Evolutionary conservation across 2,797 vertebrate species (phyloP), one percentile per base, ranked within the genome.

Genomic region (Octomys mimax): DNA sequence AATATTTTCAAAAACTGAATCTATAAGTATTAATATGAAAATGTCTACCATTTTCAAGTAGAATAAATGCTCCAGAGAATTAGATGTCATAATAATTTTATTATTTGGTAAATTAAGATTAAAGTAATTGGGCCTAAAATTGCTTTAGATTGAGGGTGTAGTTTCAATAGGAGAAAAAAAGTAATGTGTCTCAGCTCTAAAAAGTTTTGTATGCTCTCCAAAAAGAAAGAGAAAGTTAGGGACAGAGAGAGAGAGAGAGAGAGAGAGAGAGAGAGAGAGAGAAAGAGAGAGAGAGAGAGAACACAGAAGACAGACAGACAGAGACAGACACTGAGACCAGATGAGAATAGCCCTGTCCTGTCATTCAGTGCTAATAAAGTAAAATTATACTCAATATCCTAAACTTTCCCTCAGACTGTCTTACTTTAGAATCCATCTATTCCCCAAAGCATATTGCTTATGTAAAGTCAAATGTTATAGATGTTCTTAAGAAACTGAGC

Each of bases 51-150:
- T 89, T 21, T 89, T 92, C 46, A 92, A 81, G 22, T 78, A 22
- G 21, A 33, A 52, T 68, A 95, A 91, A 81, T 92, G 62, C 62
- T 92, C 0, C 70, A 8, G 87, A 68, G 57, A 94, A 92, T 92
- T 92, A 88, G 57, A 39, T 66, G 68, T 92, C 96, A 92, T 82
- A 91, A 24, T 94, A 88, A 91, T 96, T 97, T 97, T 96, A 87
- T 19, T 78, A 9, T 90, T 93, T 95, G 42, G n/a, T 91, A 87
- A 95, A 91, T 95, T 91, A 91, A 96, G 31, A 85, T 84, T 85
- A 87, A 89, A 93, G n/a, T 89, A 87, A 87, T 95, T 92, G 21
- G 77, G 16, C 39, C 54, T 89, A 71, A 92, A 31, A 86, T 78
- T 87, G 52, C 66, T 85, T 93, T 87, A 85, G 80, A 62, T 54